Evolutionary conservation across 1,140 invertebrate genomes (phyloP), one percentile per base, ranked within the genome.

Genomic region (Octopus sinensis): DNA sequence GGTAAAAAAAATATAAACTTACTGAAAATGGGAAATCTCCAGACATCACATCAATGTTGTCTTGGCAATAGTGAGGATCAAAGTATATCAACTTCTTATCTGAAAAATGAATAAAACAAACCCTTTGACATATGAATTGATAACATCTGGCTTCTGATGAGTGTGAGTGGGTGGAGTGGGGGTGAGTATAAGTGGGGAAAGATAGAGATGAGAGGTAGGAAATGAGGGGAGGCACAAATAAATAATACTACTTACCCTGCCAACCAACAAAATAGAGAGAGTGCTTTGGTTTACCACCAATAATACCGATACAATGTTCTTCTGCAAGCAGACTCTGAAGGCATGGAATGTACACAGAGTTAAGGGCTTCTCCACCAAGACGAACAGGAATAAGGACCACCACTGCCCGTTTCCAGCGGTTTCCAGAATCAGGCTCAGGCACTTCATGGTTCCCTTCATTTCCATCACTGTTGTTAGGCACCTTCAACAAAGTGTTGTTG

Each of bases 51-150:
- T 96, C 95, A 10, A 97, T 95, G 87, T 94, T 94, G 89, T 97
- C 95, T 90, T 97, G 96, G 87, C 95, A 96, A 86, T 96, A 96
- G 91, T 98, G 96, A 12, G 96, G 96, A 91, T 98, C 96, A 82
- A 98, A 90, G 90, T 96, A 95, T 86, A 98, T 96, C 76, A 97
- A 90, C 90, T 96, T 95, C 86, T 97, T 95, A 90, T 96, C 96
- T 93, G 89, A 79, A 89, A 86, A 85, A 51, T 71, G 82, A 75
- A 86, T 53, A 82, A 81, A 53, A 43, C 30, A 43, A 43, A 43
- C 30, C 30, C 30, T 43, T 43, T 43, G 30, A 3, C 30, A 43
- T 43, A 43, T 43, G 30, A 43, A 43, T 43, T 43, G 30, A 43
- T 43, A 43, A 43, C 30, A 43, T 43, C 30, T 43, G 30, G 30